phyloP scores from a whole-genome alignment of 2,113 vertebrate species.

The Bufo gargarizans region DNA sequence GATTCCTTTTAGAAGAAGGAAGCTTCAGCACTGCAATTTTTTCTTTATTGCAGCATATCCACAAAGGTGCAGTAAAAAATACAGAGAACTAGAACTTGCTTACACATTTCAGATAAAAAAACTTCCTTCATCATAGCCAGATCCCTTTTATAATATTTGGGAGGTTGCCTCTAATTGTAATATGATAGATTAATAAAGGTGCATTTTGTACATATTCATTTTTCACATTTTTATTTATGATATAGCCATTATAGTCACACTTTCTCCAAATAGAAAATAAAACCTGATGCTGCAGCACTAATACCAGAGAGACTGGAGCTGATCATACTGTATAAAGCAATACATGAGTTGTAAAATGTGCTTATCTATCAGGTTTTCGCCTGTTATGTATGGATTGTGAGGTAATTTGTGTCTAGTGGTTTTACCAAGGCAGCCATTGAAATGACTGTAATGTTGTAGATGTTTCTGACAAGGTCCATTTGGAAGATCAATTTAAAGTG shows the following conservation, averaged over 20 bases:
- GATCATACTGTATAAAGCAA: not conserved
- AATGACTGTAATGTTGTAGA: slow-evolving; percentile 49
- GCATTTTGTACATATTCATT: not conserved
- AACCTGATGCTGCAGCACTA: not conserved
- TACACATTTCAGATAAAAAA: no score
- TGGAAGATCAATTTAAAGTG: slow-evolving; percentile 53
- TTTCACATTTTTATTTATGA: not conserved
- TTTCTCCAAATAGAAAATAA: not conserved
- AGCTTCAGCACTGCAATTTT: no score
- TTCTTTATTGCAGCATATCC: no score
- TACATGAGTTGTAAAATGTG: not conserved
- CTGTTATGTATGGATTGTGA: slow-evolving; percentile 30
- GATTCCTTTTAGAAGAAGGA: no score
- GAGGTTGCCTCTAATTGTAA: not conserved
- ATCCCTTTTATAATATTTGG: not conserved
- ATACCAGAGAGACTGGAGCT: not conserved
- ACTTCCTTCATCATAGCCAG: no score
- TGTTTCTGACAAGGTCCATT: slow-evolving; percentile 58
- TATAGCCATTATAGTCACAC: not conserved
- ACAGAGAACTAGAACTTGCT: no score
- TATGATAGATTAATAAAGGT: not conserved
- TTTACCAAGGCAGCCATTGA: slow-evolving; percentile 42
- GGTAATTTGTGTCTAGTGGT: slow-evolving; percentile 48
- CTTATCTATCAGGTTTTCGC: slow-evolving; percentile 35
- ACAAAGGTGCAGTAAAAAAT: no score